Evolutionary conservation across 2,797 vertebrate genomes (phyloP).

Genomic region (Acanthurus tractus): DNA sequence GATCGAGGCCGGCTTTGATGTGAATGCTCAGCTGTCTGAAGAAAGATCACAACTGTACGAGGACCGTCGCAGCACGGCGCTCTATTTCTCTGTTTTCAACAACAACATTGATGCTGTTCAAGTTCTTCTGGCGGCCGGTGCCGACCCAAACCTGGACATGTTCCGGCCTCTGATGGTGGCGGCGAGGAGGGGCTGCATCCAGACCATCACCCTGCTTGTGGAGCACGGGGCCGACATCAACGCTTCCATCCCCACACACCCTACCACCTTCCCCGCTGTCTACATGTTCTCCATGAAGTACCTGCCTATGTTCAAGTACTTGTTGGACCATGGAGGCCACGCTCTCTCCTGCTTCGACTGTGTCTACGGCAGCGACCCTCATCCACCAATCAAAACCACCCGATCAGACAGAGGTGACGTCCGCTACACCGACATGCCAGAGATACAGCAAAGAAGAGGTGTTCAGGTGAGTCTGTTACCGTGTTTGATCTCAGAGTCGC

Average conservation of each 20-base stretch:
- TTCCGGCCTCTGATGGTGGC: conserved; percentile 93
- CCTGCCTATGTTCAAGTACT: conserved; percentile 90
- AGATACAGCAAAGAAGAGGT: conserved; percentile 13
- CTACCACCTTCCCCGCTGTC: conserved; percentile 92
- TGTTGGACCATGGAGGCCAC: conserved; percentile 92
- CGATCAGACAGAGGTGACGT: conserved; percentile 46
- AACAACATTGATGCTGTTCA: conserved; percentile 87
- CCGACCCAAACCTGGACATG: conserved; percentile 91
- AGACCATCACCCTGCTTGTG: conserved; percentile 88
- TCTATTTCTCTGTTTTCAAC: conserved; percentile 93
- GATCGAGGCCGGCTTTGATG: conserved; percentile 90
- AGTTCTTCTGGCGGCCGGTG: conserved; percentile 90
- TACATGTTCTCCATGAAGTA: conserved; percentile 95
- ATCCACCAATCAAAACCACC: conserved; percentile 85
- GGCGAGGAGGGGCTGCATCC: conserved; percentile 88
- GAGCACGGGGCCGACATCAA: conserved; percentile 92
- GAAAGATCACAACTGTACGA: conserved; percentile 90
- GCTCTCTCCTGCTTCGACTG: conserved; percentile 92
- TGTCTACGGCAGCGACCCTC: conserved; percentile 85
- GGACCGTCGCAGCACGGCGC: conserved; percentile 90
- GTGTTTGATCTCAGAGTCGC: too few relatives aligned
- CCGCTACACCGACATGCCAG: not conserved
- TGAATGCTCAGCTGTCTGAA: conserved; percentile 88
- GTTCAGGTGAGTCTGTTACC: conserved; percentile 77
- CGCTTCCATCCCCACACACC: conserved; percentile 89